Evolutionary conservation across 1,140 invertebrate genomes (phyloP).

Genomic region (Holotrichia oblita): DNA sequence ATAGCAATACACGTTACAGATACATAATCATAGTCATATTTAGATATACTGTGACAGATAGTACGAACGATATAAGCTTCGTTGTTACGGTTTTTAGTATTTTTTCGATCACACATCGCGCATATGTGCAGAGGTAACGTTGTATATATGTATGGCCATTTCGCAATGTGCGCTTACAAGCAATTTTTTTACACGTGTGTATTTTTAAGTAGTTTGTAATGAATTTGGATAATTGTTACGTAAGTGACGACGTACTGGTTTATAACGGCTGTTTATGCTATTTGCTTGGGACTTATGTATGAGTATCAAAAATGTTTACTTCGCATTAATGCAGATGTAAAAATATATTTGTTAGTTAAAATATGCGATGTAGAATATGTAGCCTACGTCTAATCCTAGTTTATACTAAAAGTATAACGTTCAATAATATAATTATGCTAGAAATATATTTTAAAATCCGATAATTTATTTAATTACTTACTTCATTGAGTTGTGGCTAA

Average conservation of each 20-base stretch:
- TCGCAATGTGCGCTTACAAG: background rate
- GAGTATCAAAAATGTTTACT: background rate
- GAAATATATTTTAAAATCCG: background rate
- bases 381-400: background rate
- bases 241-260: conserved; percentile 17
- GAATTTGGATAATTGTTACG: background rate
- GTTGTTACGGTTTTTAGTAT: conserved; percentile 5
- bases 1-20: conserved; percentile 29
- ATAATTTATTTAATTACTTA: background rate
- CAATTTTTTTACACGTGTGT: conserved; percentile 22
- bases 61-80: background rate
- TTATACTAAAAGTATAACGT: background rate
- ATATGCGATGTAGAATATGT: background rate
- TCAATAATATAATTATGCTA: background rate
- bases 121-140: background rate
- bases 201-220: conserved; percentile 25
- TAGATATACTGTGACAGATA: conserved; percentile 23
- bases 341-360: background rate
- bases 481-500: no score
- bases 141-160: background rate
- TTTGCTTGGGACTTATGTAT: conserved; percentile 13
- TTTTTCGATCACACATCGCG: background rate
- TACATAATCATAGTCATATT: conserved; percentile 29
- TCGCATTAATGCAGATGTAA: background rate
- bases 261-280: background rate